Evolutionary conservation across 2,113 vertebrate species (phyloP).

Genomic region (Hirundichthys speculiger): DNA sequence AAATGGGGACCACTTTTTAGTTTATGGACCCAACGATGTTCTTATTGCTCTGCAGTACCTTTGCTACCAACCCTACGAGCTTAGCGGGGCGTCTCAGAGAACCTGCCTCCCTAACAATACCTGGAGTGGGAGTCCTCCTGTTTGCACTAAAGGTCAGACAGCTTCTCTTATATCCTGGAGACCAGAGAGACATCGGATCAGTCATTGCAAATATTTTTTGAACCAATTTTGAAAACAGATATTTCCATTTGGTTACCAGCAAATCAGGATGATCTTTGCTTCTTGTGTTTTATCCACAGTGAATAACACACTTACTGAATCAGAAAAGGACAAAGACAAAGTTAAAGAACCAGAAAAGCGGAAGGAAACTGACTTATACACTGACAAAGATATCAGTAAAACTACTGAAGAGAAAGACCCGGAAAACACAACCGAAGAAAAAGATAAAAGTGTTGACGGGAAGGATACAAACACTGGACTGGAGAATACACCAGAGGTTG

Average conservation of each 20-base stretch:
- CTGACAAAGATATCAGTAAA: conserved; percentile 49
- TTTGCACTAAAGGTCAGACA: conserved; percentile 90
- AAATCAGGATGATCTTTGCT: conserved; percentile 2
- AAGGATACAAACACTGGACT: conserved; percentile 39
- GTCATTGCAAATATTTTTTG: background rate
- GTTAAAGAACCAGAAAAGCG: conserved; percentile 35
- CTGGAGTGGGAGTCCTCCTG: conserved; percentile 92
- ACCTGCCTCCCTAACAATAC: conserved; percentile 88
- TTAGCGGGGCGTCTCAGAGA: conserved; percentile 88
- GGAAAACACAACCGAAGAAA: conserved; percentile 39
- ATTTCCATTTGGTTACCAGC: background rate
- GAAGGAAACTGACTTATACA: conserved; percentile 43
- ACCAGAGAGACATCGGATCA: background rate
- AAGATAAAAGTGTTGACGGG: conserved; percentile 27
- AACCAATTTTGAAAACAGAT: background rate
- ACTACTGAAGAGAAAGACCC: conserved; percentile 43
- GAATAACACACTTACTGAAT: conserved; percentile 67
- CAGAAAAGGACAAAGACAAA: conserved; percentile 65
- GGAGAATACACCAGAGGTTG: conserved; percentile 48
- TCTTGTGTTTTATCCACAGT: conserved; percentile 59
- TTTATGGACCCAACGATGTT: conserved; percentile 87
- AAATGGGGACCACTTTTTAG: conserved; percentile 90
- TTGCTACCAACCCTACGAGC: conserved; percentile 90
- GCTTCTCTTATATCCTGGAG: background rate
- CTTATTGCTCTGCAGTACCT: conserved; percentile 91